Evolutionary conservation across 2,888 invertebrate genomes (phyloP), one percentile per base, ranked within the genome.

Genomic region (Onchidella celtica): DNA sequence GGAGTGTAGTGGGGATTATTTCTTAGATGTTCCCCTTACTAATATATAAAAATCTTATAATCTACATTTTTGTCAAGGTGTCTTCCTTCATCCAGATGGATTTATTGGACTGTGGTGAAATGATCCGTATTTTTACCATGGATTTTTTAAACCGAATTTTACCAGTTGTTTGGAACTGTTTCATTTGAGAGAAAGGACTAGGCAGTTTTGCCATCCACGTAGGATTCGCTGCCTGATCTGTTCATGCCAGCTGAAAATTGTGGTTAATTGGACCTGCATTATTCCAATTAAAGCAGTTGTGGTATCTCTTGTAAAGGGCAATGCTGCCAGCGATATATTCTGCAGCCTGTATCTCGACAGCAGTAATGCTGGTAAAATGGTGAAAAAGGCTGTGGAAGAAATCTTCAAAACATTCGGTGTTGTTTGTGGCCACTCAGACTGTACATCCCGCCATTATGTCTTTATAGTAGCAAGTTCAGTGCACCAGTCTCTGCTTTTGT

Each of bases 401-500:
- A n/a, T 27, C 14, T 70, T 34, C 3, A 24, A 59, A 72, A 32
- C 4, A 57, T 55, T 72, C 29, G 55, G 59, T 72, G 72, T 72
- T 72, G 29, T 59, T 34, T 72, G 59, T 34, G 57, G 69, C 69
- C 24, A 47, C 11, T 21, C 21, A 72, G 32, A 36, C 72, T 57
- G 29, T 34, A 55, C 34, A 34, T 27, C 59, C 72, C 36, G 36
- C 72, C 55, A 55, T 72, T 72, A 47, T 0, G 57, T 32, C 55
- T 29, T 32, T 32, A 55, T 57, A 59, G 34, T 34, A n/a, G 57
- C 59, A 72, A 29, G 72, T 59, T 59, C 32, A 59, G 40, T 40
- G 40, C 74, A 75, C 74, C 63, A 63, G 38, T 36, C 74, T 38
- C 27, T 17, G 74, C 74, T 75, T 75, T 75, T 75, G 74, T 75